phyloP scores from a whole-genome alignment of 2,888 invertebrate species.

The Trissolcus japonicus region DNA sequence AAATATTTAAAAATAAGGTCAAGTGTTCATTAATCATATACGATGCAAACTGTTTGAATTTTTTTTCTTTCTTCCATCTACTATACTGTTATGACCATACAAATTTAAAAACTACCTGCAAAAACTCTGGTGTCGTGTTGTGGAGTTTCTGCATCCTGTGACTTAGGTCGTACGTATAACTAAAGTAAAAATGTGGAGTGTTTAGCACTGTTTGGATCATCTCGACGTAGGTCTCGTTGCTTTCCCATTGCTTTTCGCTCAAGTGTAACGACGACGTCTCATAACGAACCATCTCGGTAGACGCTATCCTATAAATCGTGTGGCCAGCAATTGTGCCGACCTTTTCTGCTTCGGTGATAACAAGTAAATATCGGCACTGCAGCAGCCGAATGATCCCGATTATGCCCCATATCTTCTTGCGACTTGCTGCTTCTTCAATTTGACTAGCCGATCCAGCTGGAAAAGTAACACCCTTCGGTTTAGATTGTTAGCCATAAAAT shows the following conservation, averaged over 20 bases:
- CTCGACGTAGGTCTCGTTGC: conserved; percentile 88
- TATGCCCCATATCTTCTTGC: conserved; percentile 89
- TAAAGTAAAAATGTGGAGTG: conserved; percentile 94
- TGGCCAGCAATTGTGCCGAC: conserved; percentile 89
- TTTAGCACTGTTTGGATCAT: conserved; percentile 90
- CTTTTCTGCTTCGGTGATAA: conserved; percentile 89
- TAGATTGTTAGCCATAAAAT: no score
- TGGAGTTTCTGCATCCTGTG: conserved; percentile 93
- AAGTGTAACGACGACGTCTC: conserved; percentile 90
- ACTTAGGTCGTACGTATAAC: conserved; percentile 94
- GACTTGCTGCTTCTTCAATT: conserved; percentile 81
- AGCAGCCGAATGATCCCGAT: conserved; percentile 90
- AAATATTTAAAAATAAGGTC: conserved; percentile 10
- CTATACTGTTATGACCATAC: neutral
- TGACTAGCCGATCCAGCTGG: conserved; percentile 77
- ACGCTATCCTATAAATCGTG: conserved; percentile 86
- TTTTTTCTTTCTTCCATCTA: neutral
- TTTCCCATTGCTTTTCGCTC: conserved; percentile 87
- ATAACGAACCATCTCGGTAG: conserved; percentile 91
- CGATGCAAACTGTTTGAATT: conserved; percentile 13
- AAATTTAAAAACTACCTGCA: conserved; percentile 77
- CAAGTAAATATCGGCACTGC: conserved; percentile 91
- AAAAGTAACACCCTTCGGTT: conserved; percentile 31
- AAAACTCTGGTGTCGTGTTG: conserved; percentile 89
- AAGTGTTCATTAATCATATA: conserved; percentile 10